Conservation (phyloP, 1,140 invertebrate genomes). For the Anastrepha obliqua region DNA sequence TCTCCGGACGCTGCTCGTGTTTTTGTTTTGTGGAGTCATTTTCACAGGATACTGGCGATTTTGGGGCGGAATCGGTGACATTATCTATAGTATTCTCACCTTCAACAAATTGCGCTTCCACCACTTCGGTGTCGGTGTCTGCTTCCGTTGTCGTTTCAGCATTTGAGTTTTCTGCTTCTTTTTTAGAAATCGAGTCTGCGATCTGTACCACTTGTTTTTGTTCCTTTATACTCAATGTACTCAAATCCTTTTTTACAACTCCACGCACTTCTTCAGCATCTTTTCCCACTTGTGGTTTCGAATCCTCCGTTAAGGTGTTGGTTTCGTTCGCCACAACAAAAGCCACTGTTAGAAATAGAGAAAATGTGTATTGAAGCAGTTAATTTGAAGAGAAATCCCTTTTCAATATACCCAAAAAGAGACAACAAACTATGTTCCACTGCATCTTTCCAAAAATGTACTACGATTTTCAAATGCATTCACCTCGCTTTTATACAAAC, state of each 20-base stretch:
- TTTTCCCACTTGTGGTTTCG: neutral
- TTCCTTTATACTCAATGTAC: neutral
- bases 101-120: neutral
- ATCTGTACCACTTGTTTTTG: neutral
- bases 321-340: neutral
- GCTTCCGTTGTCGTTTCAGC: neutral
- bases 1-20: neutral
- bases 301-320: neutral
- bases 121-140: neutral
- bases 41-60: neutral
- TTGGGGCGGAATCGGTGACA: neutral
- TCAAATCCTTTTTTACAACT: constrained; percentile 41
- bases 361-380: neutral
- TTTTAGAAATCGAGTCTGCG: neutral
- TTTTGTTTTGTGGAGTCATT: neutral
- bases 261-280: neutral
- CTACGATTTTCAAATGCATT: neutral
- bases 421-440: neutral
- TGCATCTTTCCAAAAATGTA: constrained; percentile 31
- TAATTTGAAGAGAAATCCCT: neutral
- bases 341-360: neutral
- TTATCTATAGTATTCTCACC: neutral
- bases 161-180: neutral
- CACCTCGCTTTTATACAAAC: constrained; percentile 17
- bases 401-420: neutral